These are phyloP conservation scores for Argyresthia goedartella DNA, from an alignment of 2,888 invertebrate species.

Conservation along the genomic window DNA sequence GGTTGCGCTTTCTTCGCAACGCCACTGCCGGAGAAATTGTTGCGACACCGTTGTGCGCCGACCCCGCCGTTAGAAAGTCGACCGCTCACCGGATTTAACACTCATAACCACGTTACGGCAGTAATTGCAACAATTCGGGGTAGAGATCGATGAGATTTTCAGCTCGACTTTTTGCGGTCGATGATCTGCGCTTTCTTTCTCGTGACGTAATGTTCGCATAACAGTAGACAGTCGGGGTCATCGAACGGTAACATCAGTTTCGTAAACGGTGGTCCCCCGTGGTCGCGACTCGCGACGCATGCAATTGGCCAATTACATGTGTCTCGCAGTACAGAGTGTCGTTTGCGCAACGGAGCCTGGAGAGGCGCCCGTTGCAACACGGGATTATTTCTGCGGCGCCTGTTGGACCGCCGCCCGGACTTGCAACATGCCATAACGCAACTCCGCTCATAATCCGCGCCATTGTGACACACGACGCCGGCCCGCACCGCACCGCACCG, in stretches of 20 bases:
- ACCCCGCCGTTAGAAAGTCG: slow-evolving; percentile 67
- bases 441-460: slow-evolving; percentile 62
- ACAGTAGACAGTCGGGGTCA: slow-evolving; percentile 37
- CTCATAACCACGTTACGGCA: slow-evolving; percentile 50
- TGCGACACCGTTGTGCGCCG: slow-evolving; percentile 67
- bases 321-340: slow-evolving; percentile 29
- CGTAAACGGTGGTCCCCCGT: slow-evolving; percentile 32
- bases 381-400: slow-evolving; percentile 61
- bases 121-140: slow-evolving; percentile 63
- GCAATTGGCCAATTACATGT: slow-evolving; percentile 53
- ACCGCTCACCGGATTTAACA: slow-evolving; percentile 67
- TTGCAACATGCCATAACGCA: slow-evolving; percentile 70
- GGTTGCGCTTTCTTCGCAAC: slow-evolving; percentile 71
- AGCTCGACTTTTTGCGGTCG: slow-evolving; percentile 55
- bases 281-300: slow-evolving; percentile 30
- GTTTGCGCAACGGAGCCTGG: slow-evolving; percentile 26
- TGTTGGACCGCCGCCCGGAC: slow-evolving; percentile 64
- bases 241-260: slow-evolving; percentile 43
- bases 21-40: slow-evolving; percentile 60
- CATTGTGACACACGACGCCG: slow-evolving; percentile 52
- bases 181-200: slow-evolving; percentile 64
- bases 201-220: slow-evolving; percentile 56
- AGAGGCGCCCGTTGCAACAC: slow-evolving; percentile 67
- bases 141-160: slow-evolving; percentile 54
- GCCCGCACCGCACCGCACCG: too few species aligned